Percentiles rank a stretch among this genome's conserved stretches.
phyloP scores from a whole-genome alignment of 2,113 vertebrate genomes.

The Lepus europaeus region DNA sequence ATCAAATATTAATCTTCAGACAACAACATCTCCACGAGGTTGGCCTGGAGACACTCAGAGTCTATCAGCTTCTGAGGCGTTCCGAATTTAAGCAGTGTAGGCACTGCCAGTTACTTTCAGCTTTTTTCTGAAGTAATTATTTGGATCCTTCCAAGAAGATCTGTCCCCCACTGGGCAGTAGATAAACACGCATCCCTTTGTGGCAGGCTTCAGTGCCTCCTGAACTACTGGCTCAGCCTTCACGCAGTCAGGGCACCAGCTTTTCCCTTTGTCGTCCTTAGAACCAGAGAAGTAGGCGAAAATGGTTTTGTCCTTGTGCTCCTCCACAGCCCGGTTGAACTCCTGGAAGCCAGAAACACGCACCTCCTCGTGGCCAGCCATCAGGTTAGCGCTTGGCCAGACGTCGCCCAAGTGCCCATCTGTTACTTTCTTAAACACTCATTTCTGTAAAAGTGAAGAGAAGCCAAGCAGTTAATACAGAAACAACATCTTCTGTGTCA shows the following conservation, averaged over 20 bases:
- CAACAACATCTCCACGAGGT: conserved; percentile 96
- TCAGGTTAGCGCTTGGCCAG: rapidly evolving
- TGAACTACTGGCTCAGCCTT: conserved; percentile 95
- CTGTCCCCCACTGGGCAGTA: conserved; percentile 97
- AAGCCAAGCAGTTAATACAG: background rate
- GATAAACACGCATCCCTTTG: conserved; percentile 94
- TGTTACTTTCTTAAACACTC: background rate
- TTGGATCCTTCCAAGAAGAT: conserved; percentile 95
- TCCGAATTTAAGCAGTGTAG: conserved; percentile 96
- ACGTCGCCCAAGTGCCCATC: rapidly evolving
- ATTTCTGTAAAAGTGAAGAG: background rate
- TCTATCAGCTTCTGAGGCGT: conserved; percentile 98
- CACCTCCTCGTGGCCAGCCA: conserved; percentile 88
- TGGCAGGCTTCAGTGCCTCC: conserved; percentile 90
- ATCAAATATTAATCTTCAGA: conserved; percentile 92
- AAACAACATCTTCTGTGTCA: background rate
- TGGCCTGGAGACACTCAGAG: conserved; percentile 94
- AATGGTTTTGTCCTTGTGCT: conserved; percentile 91
- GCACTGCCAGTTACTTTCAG: conserved; percentile 94
- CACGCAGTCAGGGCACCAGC: conserved; percentile 98
- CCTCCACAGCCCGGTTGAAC: conserved; percentile 89
- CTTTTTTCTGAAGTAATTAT: conserved; percentile 95
- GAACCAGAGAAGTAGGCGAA: conserved; percentile 95
- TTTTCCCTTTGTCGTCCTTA: conserved; percentile 92
- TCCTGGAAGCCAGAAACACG: conserved; percentile 91